Base-by-base conservation (phyloP, 2,797 vertebrate genomes). In the Echiichthys vipera region DNA sequence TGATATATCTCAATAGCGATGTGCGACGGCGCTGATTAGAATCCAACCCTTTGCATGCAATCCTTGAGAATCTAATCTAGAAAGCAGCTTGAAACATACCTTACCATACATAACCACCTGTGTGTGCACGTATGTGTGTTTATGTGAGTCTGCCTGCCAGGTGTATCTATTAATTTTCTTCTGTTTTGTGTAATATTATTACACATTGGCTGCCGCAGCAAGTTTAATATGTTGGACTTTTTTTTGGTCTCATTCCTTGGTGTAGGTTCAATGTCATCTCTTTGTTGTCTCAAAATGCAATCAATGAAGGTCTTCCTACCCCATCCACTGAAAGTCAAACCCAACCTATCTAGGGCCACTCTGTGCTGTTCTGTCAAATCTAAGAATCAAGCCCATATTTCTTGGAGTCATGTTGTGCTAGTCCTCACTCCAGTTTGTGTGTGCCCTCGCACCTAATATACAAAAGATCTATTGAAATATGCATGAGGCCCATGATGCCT, bases 401-500 rank as follows among this genome's bases (percentile, higher is more conserved):
- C 95, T 95, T 94, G 78, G 86, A 93, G 93, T 94, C 94, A 92
- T 92, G 93, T 94, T 94, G 92, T 92, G 92, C 93, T 87, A 88
- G 90, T 89, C 90, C 92, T 93, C 92, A 90, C 90, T 93, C 86
- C 81, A 82, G 90, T 91, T 91, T 91, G 88, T 91, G 92, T 92
- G 91, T 90, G 88, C 88, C 83, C 89, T 89, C 76, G 74, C 92
- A 92, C 92, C 91, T 95, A 94, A 95, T 95, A 95, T 94, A 95
- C 93, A 95, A 94, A 93, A 93, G 90, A 94, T 94, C 92, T 95
- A 90, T 92, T 95, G 95, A 95, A 95, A 95, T 95, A 95, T 95
- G 94, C 93, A 95, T 95, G 94, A 95, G 94, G 89, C 87, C 88
- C 85, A 85, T 91, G 93, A 95, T 94, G 93, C 90, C 89, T 89